A percentile compares a stretch with the other conserved stretches of the same genome.
These are phyloP conservation scores for Gorsachius goisagi DNA, from an alignment of 2,113 vertebrate genomes.

Conservation along the genomic window DNA sequence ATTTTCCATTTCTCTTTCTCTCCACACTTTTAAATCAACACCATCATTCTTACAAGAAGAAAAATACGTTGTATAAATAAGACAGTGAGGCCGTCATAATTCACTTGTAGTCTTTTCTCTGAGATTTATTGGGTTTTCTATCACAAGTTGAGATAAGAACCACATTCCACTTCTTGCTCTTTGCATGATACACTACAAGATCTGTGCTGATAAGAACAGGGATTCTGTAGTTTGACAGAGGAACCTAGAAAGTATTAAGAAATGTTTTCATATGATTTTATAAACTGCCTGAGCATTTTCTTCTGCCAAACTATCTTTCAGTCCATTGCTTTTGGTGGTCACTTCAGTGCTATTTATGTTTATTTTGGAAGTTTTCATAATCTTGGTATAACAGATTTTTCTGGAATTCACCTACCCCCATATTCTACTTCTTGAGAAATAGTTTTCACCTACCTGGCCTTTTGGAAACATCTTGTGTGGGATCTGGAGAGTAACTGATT, in stretches of 20 bases:
- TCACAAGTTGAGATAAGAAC: slow-evolving; percentile 23
- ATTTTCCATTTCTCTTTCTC: background rate
- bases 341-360: background rate
- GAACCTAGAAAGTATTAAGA: background rate
- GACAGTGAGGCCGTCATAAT: background rate
- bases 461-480: background rate
- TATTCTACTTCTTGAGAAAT: slow-evolving; percentile 3
- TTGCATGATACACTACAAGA: background rate
- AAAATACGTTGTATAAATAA: background rate
- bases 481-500: background rate
- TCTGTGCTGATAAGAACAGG: background rate
- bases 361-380: background rate
- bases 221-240: background rate
- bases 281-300: background rate
- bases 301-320: background rate
- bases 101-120: background rate
- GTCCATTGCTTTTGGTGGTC: background rate
- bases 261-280: background rate
- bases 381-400: background rate
- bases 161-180: background rate
- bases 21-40: background rate
- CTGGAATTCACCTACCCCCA: background rate
- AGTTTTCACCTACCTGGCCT: background rate
- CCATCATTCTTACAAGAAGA: background rate
- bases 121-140: slow-evolving; percentile 27